A percentile compares a stretch with the other conserved stretches of the same genome.
Conservation (phyloP, 2,797 vertebrate genomes). For the Ataeniobius toweri region DNA sequence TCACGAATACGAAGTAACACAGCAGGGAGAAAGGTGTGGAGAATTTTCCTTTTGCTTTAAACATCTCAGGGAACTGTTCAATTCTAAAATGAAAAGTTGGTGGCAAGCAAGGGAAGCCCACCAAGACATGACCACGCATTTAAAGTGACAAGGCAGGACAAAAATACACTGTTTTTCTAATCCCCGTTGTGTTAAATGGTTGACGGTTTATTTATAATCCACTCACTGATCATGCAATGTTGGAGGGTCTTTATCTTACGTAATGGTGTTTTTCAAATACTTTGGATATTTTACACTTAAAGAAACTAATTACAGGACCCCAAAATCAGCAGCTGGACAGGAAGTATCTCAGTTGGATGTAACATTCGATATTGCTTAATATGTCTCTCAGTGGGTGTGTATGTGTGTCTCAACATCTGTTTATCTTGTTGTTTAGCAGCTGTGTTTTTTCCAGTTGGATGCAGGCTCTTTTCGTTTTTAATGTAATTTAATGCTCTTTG, state of each 20-base stretch:
- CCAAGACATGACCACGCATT: not conserved
- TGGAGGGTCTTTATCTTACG: constrained; percentile 17
- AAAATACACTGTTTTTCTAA: not conserved
- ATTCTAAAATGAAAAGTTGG: not conserved
- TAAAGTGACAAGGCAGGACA: not conserved
- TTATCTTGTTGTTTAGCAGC: constrained; percentile 48
- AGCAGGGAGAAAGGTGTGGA: not conserved
- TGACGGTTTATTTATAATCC: constrained; percentile 48
- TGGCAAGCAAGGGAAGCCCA: not conserved
- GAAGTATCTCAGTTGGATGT: constrained; percentile 49
- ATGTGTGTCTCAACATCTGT: constrained; percentile 41
- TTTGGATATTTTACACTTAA: constrained; percentile 40
- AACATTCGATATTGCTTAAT: constrained; percentile 60
- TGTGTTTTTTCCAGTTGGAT: constrained; percentile 22
- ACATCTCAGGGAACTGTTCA: not conserved
- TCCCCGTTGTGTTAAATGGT: not conserved
- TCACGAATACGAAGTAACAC: not conserved
- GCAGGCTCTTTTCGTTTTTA: constrained; percentile 12
- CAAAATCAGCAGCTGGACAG: constrained; percentile 48
- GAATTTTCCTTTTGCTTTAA: not conserved
- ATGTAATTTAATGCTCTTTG: constrained; percentile 21
- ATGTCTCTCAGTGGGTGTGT: constrained; percentile 10
- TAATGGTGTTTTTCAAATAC: constrained; percentile 33
- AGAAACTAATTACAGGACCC: constrained; percentile 22
- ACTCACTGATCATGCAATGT: not conserved